These are phyloP conservation scores for Melangyna quadrimaculata DNA, from an alignment of 2,888 invertebrate species.

Conservation along the genomic window DNA sequence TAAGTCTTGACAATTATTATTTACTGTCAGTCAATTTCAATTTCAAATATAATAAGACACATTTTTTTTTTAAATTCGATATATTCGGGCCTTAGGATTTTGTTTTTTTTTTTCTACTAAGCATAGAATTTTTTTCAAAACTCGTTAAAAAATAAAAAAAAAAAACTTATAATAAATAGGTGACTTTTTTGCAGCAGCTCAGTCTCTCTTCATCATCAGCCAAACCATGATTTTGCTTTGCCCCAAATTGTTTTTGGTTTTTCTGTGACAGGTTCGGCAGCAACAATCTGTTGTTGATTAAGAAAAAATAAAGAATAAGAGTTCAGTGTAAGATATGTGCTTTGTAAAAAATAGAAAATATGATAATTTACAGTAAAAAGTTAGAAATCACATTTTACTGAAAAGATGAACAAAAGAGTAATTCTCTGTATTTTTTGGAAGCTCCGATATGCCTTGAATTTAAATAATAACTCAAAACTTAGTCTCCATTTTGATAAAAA, in stretches of 20 bases:
- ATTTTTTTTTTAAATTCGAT: background rate
- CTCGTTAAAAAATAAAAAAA: background rate
- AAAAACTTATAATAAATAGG: background rate
- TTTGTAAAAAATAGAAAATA: too few species aligned
- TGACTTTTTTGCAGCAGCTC: background rate
- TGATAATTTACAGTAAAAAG: too few species aligned
- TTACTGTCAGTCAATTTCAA: background rate
- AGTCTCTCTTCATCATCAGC: constrained; percentile 47
- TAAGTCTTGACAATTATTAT: background rate
- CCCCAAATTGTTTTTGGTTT: constrained; percentile 74
- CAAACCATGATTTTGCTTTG: constrained; percentile 73
- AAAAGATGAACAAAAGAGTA: too few species aligned
- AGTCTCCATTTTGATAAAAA: too few species aligned
- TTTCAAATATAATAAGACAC: background rate
- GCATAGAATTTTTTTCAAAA: background rate
- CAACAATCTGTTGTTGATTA: constrained; percentile 67
- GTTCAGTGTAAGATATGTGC: too few species aligned
- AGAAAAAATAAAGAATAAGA: too few species aligned
- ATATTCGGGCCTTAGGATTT: background rate
- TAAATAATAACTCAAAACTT: too few species aligned
- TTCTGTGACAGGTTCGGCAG: constrained; percentile 73
- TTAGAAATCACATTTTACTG: too few species aligned
- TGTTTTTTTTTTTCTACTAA: background rate
- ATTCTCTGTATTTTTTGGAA: too few species aligned
- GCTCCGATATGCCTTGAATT: too few species aligned